phyloP scores from a whole-genome alignment of 2,888 invertebrate genomes.

The Spilarctia lutea region DNA sequence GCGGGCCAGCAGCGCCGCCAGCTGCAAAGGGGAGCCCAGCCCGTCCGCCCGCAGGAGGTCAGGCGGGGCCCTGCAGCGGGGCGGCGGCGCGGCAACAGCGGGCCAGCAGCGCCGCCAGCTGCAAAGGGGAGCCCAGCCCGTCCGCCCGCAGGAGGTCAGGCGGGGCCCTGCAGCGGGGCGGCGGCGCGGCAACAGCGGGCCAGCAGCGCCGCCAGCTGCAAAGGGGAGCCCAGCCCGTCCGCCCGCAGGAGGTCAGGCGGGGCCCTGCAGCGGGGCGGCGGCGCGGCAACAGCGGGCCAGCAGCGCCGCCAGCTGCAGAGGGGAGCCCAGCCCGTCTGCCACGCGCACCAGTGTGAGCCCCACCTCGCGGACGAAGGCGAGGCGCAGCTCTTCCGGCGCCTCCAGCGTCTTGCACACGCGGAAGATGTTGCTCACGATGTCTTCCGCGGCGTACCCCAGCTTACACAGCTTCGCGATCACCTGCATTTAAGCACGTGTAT shows the following conservation, averaged over 20 bases:
- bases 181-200: constrained; percentile 91
- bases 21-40: constrained; percentile 93
- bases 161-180: not conserved
- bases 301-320: constrained; percentile 96
- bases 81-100: constrained; percentile 89
- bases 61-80: not conserved
- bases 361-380: constrained; percentile 96
- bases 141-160: constrained; percentile 83
- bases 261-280: constrained; percentile 28
- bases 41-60: constrained; percentile 89
- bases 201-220: constrained; percentile 87
- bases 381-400: constrained; percentile 92
- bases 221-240: too few relatives aligned
- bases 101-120: constrained; percentile 96
- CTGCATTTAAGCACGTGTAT: constrained; percentile 62
- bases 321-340: constrained; percentile 94
- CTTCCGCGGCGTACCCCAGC: constrained; percentile 98
- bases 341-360: constrained; percentile 96
- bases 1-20: constrained; percentile 95
- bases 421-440: constrained; percentile 98
- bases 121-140: constrained; percentile 94
- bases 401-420: constrained; percentile 96
- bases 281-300: constrained; percentile 92
- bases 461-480: constrained; percentile 96
- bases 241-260: not conserved